Base-by-base conservation (phyloP, 2,797 vertebrate species). In the Pipistrellus nathusii region DNA sequence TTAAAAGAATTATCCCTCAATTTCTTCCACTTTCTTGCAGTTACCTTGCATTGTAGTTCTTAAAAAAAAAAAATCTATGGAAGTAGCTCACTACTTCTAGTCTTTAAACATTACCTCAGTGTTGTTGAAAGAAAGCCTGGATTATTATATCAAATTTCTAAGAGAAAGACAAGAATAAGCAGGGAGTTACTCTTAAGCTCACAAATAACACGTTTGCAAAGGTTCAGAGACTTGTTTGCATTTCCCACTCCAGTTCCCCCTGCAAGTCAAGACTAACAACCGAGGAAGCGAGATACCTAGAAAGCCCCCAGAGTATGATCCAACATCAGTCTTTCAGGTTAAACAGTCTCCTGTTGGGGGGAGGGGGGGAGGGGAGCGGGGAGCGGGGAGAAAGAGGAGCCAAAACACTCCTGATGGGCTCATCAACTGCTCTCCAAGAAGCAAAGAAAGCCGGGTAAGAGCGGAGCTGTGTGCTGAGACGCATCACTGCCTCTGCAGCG, bases 381-480 rank as follows among this genome's bases (percentile, higher is more conserved):
- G 30, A 11, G 44, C 38, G 10, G 44, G 44, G 44, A 11, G 44
- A 10, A 10, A 3, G 30, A 25, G 20, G 38, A 87, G 53, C 14
- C 15, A 35, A 57, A 46, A n/a, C 32, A 66, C 8, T 57, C 59
- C 55, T 59, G 71, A 75, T 21, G 68, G 75, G 75, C 23, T 88
- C 48, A 77, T 90, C 84, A 55, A 32, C 44, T 17, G 27, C 72
- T 94, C 82, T 77, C 91, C 69, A 57, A 92, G 81, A 87, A 25
- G 32, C 6, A 48, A 41, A 88, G 86, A 72, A 11, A 82, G 57
- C 77, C 20, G 13, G 72, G 88, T 81, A 57, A 77, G 55, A 55
- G 9, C 0, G n/a, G 23, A 97, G 80, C 57, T 88, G 53, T 57
- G 66, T 59, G 93, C 71, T 55, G n/a, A 73, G 48, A 98, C 81